phyloP scores from a whole-genome alignment of 2,797 vertebrate genomes.

The Vespertilio murinus region DNA sequence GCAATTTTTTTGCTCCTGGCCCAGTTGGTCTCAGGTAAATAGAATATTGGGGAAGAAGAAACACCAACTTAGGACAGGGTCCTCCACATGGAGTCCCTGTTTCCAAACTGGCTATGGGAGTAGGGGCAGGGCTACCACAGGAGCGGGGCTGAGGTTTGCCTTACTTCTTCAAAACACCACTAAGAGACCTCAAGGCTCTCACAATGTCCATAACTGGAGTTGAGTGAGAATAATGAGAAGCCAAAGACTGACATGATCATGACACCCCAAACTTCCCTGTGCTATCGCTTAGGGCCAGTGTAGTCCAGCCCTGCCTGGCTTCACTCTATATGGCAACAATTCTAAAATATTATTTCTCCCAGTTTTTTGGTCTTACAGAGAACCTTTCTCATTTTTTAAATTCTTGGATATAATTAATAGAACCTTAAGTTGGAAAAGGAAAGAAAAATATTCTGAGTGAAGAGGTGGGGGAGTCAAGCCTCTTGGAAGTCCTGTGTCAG shows the following conservation, averaged over 20 bases:
- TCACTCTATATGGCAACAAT: not conserved
- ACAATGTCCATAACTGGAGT: not conserved
- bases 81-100: not conserved
- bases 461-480: not conserved
- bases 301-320: too few species aligned
- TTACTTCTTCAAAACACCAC: not conserved
- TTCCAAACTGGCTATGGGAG: not conserved
- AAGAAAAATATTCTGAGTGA: not conserved
- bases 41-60: not conserved
- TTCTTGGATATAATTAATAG: not conserved
- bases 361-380: not conserved
- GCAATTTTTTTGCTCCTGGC: constrained; percentile 32
- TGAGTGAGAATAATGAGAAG: not conserved
- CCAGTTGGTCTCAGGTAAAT: constrained; percentile 63
- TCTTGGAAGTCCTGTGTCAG: not conserved
- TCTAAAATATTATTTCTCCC: not conserved
- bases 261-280: too few species aligned
- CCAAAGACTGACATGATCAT: not conserved
- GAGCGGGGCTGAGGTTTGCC: not conserved
- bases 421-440: not conserved
- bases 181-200: not conserved
- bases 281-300: not conserved
- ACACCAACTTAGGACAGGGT: not conserved
- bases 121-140: not conserved
- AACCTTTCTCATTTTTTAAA: not conserved